Percentiles rank a stretch among this genome's conserved stretches.
Evolutionary conservation across 2,113 vertebrate species (phyloP).

Genomic region (Macrotis lagotis): DNA sequence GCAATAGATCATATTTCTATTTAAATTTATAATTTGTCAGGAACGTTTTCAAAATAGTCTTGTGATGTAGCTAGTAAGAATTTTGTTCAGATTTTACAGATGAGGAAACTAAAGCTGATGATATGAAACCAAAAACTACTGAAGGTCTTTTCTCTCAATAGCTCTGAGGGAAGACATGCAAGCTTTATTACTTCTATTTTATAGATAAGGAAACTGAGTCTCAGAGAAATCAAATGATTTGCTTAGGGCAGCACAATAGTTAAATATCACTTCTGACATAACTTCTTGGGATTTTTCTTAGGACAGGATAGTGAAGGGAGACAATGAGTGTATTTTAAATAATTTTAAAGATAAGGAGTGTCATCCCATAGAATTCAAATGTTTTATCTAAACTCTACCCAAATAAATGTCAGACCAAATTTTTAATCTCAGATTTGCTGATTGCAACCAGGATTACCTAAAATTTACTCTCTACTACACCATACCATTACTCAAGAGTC

Average conservation of each 20-base stretch:
- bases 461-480: background rate
- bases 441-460: background rate
- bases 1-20: background rate
- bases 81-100: background rate
- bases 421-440: background rate
- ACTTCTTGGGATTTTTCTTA: background rate
- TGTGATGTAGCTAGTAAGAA: background rate
- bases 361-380: background rate
- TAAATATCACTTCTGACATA: background rate
- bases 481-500: background rate
- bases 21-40: background rate
- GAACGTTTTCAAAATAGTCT: background rate
- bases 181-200: background rate
- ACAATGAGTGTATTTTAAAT: background rate
- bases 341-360: background rate
- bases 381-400: background rate
- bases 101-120: background rate
- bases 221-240: background rate
- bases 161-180: background rate
- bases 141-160: background rate
- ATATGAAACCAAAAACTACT: background rate
- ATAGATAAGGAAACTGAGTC: background rate
- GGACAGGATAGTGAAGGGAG: background rate
- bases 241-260: background rate
- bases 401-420: background rate